Percentiles rank a stretch among this genome's conserved stretches.
These are phyloP conservation scores for Dermolepida albohirtum DNA, from an alignment of 2,888 invertebrate species.

Conservation along the genomic window DNA sequence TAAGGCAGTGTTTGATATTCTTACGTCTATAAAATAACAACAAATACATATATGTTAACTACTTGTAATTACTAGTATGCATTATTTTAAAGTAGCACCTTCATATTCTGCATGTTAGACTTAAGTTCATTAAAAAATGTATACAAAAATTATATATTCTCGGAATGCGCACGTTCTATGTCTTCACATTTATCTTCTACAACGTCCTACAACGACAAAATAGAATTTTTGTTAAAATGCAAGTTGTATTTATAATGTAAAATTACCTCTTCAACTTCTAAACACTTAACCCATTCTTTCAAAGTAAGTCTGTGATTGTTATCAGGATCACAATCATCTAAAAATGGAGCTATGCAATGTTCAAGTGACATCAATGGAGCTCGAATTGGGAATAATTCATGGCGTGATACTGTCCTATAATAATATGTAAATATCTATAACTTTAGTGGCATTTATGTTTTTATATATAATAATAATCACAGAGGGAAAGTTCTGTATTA, in stretches of 20 bases:
- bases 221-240: neutral
- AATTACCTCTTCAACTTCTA: constrained; percentile 84
- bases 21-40: constrained; percentile 23
- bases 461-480: too few species aligned
- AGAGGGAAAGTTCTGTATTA: too few species aligned
- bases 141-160: constrained; percentile 46
- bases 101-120: constrained; percentile 54
- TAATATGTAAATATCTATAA: neutral
- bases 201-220: constrained; percentile 72
- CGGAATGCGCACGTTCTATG: constrained; percentile 66
- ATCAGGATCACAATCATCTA: constrained; percentile 90
- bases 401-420: constrained; percentile 82
- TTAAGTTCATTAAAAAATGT: constrained; percentile 17
- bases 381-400: constrained; percentile 95
- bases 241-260: constrained; percentile 23
- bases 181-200: constrained; percentile 85
- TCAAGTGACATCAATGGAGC: constrained; percentile 96
- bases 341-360: constrained; percentile 97
- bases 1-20: constrained; percentile 37
- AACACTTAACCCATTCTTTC: constrained; percentile 91
- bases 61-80: constrained; percentile 18
- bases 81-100: constrained; percentile 52
- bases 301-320: constrained; percentile 92
- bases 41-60: constrained; percentile 25
- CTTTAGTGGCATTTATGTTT: neutral